Evolutionary conservation across 2,113 vertebrate species (phyloP).

Genomic region (Cervus canadensis): DNA sequence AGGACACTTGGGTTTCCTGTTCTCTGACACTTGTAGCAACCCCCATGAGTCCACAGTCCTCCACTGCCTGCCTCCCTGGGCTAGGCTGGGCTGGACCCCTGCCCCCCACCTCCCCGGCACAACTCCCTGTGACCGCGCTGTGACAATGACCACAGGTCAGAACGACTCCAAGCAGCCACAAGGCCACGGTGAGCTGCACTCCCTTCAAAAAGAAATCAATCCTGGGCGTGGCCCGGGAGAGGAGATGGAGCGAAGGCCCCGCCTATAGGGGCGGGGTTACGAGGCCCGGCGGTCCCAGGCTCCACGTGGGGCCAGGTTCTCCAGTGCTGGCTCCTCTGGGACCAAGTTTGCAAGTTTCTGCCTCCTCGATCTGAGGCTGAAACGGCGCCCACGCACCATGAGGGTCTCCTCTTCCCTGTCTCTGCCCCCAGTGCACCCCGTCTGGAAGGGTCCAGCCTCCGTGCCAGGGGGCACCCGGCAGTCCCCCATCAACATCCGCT

Average conservation of each 20-base stretch:
- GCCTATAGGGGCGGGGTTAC: fast-evolving
- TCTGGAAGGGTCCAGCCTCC: conserved; percentile 87
- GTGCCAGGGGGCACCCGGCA: conserved; percentile 87
- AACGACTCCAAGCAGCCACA: neutral
- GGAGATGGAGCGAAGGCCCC: neutral
- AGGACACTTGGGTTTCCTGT: neutral
- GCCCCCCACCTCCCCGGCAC: neutral
- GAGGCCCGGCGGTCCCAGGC: no score
- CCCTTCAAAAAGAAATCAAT: fast-evolving
- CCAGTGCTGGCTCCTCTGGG: neutral
- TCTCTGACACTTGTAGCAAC: neutral
- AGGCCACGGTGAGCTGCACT: neutral
- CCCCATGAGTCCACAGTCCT: neutral
- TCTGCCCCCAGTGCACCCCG: conserved; percentile 86
- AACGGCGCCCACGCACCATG: fast-evolving
- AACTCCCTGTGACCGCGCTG: neutral
- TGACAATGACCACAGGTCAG: neutral
- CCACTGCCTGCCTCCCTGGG: neutral
- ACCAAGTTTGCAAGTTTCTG: neutral
- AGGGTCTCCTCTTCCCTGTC: neutral
- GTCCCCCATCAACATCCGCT: conserved; percentile 93
- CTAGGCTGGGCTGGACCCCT: neutral
- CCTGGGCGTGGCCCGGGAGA: neutral
- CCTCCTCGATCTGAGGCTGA: fast-evolving
- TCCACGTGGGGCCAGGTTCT: fast-evolving